Conservation (phyloP, 2,888 invertebrate species). For the Platycheirus albimanus region DNA sequence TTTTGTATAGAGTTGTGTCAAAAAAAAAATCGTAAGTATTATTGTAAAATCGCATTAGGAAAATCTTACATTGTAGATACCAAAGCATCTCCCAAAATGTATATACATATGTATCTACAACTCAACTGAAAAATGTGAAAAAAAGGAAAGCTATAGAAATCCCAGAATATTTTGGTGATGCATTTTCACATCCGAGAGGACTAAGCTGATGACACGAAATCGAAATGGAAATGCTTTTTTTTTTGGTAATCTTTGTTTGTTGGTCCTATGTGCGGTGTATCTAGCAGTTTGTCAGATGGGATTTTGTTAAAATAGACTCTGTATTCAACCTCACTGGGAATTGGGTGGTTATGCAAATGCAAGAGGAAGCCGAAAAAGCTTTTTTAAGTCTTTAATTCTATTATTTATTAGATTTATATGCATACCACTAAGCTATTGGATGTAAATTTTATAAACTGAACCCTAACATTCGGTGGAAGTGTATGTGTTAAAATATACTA, state of each 20-base stretch:
- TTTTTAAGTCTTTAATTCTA: constrained; percentile 35
- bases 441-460: constrained; percentile 10
- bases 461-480: too few relatives aligned
- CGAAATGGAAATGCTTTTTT: constrained; percentile 27
- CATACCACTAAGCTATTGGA: constrained; percentile 16
- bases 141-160: constrained; percentile 14
- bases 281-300: neutral
- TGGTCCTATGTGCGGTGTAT: neutral
- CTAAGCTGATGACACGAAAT: constrained; percentile 29
- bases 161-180: constrained; percentile 9
- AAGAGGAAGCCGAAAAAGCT: constrained; percentile 23
- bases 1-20: constrained; percentile 13
- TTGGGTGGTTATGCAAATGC: constrained; percentile 27
- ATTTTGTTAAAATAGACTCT: constrained; percentile 22
- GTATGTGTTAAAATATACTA: too few relatives aligned
- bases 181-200: constrained; percentile 26
- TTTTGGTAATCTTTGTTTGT: neutral
- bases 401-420: constrained; percentile 33
- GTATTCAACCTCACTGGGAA: neutral
- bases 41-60: constrained; percentile 70
- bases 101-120: too few relatives aligned
- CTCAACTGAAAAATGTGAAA: constrained; percentile 44
- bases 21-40: constrained; percentile 55
- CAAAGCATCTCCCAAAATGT: constrained; percentile 38
- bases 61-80: constrained; percentile 59